phyloP scores from a whole-genome alignment of 2,797 vertebrate species.

The Bovichtus variegatus region DNA sequence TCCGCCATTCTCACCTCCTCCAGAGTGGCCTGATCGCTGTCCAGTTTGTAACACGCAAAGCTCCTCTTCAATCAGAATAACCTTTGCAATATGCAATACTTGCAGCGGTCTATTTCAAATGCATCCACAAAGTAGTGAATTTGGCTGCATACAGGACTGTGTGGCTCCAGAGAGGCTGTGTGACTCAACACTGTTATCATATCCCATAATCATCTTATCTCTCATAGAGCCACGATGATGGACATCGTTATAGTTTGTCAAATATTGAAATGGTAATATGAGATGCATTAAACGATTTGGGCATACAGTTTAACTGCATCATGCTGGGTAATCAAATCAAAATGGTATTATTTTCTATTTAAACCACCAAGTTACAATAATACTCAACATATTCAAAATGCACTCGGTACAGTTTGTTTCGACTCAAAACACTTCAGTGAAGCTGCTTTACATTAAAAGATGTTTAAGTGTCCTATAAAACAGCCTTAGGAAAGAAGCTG shows the following conservation, averaged over 20 bases:
- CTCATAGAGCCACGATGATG: constrained; percentile 10
- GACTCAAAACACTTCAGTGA: constrained; percentile 1
- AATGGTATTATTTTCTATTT: background rate
- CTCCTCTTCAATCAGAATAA: background rate
- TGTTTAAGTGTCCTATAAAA: background rate
- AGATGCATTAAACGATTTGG: constrained; percentile 6
- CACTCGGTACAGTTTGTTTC: background rate
- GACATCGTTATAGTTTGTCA: constrained; percentile 23
- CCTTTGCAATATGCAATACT: constrained; percentile 1
- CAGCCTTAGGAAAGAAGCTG: no score
- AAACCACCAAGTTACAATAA: constrained; percentile 4
- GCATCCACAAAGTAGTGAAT: background rate
- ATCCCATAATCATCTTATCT: constrained; percentile 29
- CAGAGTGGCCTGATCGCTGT: constrained; percentile 11
- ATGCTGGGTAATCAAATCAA: constrained; percentile 6
- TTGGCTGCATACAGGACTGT: constrained; percentile 2
- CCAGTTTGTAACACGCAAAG: constrained; percentile 15
- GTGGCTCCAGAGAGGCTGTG: constrained; percentile 2
- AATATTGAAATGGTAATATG: constrained; percentile 24
- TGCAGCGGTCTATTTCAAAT: constrained; percentile 21
- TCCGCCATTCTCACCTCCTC: constrained; percentile 18
- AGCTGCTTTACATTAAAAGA: constrained; percentile 20
- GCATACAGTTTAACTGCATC: background rate
- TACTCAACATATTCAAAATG: constrained; percentile 16
- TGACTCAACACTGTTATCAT: constrained; percentile 14